phyloP scores from a whole-genome alignment of 2,113 vertebrate species.

The Gorsachius goisagi region DNA sequence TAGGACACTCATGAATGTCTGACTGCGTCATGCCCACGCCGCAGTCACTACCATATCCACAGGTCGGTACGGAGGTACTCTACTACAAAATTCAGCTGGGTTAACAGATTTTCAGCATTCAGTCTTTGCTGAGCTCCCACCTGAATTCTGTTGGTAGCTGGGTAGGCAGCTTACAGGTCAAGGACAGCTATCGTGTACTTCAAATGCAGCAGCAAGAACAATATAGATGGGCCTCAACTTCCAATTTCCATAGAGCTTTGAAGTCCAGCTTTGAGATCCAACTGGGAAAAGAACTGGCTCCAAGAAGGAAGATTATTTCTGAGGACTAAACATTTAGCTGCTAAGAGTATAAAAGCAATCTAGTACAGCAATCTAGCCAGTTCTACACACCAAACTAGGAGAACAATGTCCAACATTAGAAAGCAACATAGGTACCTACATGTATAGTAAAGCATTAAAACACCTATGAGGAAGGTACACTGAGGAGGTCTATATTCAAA shows the following conservation, averaged over 20 bases:
- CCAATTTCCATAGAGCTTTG: not conserved
- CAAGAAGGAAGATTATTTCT: not conserved
- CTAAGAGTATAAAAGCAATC: not conserved
- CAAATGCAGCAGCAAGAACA: not conserved
- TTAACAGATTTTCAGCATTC: not conserved
- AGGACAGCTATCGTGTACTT: not conserved
- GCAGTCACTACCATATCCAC: not conserved
- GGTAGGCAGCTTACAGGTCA: not conserved
- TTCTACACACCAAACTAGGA: not conserved
- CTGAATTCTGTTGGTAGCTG: not conserved
- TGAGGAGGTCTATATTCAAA: not conserved
- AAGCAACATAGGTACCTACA: not conserved
- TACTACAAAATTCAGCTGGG: not conserved
- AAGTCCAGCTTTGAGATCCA: not conserved
- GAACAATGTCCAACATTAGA: not conserved
- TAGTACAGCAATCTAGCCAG: not conserved
- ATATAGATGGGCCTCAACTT: not conserved
- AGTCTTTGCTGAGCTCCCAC: not conserved
- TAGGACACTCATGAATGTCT: not conserved
- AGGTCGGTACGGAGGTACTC: accelerated
- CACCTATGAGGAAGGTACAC: not conserved
- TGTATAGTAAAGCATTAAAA: not conserved
- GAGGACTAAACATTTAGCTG: not conserved
- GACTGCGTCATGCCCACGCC: accelerated
- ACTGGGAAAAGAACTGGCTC: constrained; percentile 28